Evolutionary conservation across 1,140 invertebrate genomes (phyloP).

Genomic region (Caligus rogercresseyi): DNA sequence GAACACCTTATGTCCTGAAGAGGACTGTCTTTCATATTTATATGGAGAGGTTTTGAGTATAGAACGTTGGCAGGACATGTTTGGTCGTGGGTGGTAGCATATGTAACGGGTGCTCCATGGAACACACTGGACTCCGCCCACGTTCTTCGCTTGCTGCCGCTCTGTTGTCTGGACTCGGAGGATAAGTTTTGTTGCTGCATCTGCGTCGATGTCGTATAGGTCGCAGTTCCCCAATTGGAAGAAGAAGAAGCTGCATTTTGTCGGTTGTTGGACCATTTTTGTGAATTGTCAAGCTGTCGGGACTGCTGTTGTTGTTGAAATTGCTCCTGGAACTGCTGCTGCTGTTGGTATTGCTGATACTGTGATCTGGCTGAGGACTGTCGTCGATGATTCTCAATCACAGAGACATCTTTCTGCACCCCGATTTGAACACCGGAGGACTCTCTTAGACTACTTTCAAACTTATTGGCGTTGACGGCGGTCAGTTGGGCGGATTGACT

Average conservation of each 20-base stretch:
- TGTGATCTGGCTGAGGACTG: slow-evolving; percentile 19
- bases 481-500: not conserved
- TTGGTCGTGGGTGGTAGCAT: slow-evolving; percentile 12
- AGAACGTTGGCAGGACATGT: slow-evolving; percentile 10
- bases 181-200: slow-evolving; percentile 10
- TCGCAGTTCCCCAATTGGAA: not conserved
- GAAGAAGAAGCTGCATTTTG: not conserved
- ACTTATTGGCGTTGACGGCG: slow-evolving; percentile 17
- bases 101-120: slow-evolving; percentile 1
- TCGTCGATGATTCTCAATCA: slow-evolving; percentile 21
- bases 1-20: slow-evolving; percentile 19
- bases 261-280: not conserved
- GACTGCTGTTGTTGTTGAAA: slow-evolving; percentile 15
- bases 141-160: not conserved
- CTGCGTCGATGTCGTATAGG: not conserved
- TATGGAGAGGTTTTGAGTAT: slow-evolving; percentile 14
- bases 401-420: slow-evolving; percentile 17
- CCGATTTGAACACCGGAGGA: not conserved
- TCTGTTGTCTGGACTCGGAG: not conserved
- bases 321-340: slow-evolving; percentile 9
- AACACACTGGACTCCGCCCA: slow-evolving; percentile 15
- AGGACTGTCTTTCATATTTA: slow-evolving; percentile 21
- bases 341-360: slow-evolving; percentile 20
- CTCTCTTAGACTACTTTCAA: slow-evolving; percentile 18
- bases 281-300: not conserved